Percentiles rank a stretch among this genome's conserved stretches.
These are phyloP conservation scores for Cyclura pinguis DNA, from an alignment of 2,797 vertebrate genomes.

Conservation along the genomic window DNA sequence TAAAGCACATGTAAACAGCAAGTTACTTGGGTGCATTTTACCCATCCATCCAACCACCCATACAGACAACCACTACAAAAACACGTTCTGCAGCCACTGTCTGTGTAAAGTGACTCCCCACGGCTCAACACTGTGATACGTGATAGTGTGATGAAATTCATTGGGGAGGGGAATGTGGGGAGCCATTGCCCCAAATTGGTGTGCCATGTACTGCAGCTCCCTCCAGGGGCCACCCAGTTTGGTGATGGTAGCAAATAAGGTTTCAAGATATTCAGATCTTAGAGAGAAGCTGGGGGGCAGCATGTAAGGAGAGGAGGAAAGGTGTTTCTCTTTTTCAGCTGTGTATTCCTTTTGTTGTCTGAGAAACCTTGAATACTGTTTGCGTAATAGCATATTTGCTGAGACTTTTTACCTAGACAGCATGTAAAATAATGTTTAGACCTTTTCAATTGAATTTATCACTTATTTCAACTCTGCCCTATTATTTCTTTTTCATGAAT, in stretches of 20 bases:
- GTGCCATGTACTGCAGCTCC: background rate
- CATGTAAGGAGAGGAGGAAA: background rate
- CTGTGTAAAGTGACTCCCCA: background rate
- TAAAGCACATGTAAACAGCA: background rate
- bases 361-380: slow-evolving; percentile 32
- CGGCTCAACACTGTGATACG: background rate
- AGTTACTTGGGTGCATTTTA: background rate
- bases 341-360: slow-evolving; percentile 39
- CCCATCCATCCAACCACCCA: background rate
- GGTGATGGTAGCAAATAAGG: background rate
- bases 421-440: background rate
- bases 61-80: background rate
- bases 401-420: slow-evolving; percentile 22
- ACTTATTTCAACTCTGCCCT: slow-evolving; percentile 47
- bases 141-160: background rate
- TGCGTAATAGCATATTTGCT: background rate
- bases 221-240: background rate
- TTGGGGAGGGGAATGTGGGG: background rate
- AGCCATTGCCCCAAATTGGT: background rate
- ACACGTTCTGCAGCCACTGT: background rate
- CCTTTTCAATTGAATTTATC: slow-evolving; percentile 45
- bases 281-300: background rate
- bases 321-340: background rate
- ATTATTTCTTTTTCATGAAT: slow-evolving; percentile 33
- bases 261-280: background rate